Conservation (phyloP, 2,888 invertebrate genomes). For the Calameuta filiformis region DNA sequence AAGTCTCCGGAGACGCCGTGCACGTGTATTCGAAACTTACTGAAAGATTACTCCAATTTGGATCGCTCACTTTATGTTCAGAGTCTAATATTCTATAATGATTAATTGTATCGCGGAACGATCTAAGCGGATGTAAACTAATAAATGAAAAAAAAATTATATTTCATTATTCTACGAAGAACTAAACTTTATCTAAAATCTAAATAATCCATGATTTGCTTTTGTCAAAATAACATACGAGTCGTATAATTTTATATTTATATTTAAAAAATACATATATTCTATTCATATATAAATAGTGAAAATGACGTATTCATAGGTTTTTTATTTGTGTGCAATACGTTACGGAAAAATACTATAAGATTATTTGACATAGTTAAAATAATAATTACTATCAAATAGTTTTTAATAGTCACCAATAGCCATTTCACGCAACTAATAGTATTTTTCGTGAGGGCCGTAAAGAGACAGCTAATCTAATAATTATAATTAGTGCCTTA, state of each 20-base stretch:
- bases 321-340: not conserved
- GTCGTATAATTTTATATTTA: not conserved
- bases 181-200: not conserved
- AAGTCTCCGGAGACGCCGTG: not conserved
- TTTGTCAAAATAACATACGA: not conserved
- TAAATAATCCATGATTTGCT: not conserved
- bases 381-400: not conserved
- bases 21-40: not conserved
- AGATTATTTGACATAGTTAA: not conserved
- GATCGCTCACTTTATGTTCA: not conserved
- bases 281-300: not conserved
- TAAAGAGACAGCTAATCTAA: not conserved
- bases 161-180: not conserved
- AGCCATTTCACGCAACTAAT: not conserved
- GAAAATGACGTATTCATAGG: not conserved
- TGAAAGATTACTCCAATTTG: not conserved
- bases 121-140: not conserved
- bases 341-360: not conserved
- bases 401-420: not conserved
- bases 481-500: slow-evolving; percentile 57
- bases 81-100: not conserved
- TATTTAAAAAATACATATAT: not conserved
- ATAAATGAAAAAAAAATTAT: not conserved
- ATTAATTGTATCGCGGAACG: no score
- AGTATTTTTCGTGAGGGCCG: not conserved